Base-by-base conservation (phyloP, 2,888 invertebrate species). In the Cerastis leucographa region DNA sequence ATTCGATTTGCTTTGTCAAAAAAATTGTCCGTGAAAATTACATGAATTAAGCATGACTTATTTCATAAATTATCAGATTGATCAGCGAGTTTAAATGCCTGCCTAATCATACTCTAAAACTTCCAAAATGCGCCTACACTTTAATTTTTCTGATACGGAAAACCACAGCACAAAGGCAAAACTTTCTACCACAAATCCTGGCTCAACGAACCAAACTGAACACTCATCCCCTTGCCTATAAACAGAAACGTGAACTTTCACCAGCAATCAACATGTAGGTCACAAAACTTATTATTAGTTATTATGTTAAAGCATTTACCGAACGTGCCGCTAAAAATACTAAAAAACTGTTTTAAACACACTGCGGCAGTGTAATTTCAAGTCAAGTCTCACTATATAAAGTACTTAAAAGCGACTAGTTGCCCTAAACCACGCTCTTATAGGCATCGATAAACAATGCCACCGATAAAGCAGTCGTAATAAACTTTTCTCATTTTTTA, bases 311-410 rank as follows among this genome's bases (percentile, higher is more conserved):
- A 78, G 71, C 78, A 74, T 74, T 86, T 80, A 77, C 76, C 65
- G 56, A 73, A 84, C 61, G 42, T 62, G 68, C 19, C 46, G 17
- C 8, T 49, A 76, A 72, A 79, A 78, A 80, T 46, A 14, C 8
- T 49, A 76, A 72, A 79, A 78, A 80, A 81, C 76, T 17, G 67
- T 69, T 79, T 73, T 70, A 80, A 78, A 87, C 69, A 79, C 86
- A 86, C 87, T 87, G 86, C 84, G 78, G 85, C 64, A 82, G 56
- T 71, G 51, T 82, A 82, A 85, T 87, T 86, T 82, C n/a, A n/a
- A n/a, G n/a, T n/a, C n/a, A n/a, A n/a, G n/a, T 61, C 62, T 71
- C 69, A 70, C 65, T 71, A 14, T 42, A 64, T 73, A 54, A 35
- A 62, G 56, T 56, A 25, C 22, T 61, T 35, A 42, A 22, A n/a